Percentiles rank a stretch among this genome's conserved stretches.
These are phyloP conservation scores for Asarcornis scutulata DNA, from an alignment of 2,113 vertebrate species.

Conservation along the genomic window DNA sequence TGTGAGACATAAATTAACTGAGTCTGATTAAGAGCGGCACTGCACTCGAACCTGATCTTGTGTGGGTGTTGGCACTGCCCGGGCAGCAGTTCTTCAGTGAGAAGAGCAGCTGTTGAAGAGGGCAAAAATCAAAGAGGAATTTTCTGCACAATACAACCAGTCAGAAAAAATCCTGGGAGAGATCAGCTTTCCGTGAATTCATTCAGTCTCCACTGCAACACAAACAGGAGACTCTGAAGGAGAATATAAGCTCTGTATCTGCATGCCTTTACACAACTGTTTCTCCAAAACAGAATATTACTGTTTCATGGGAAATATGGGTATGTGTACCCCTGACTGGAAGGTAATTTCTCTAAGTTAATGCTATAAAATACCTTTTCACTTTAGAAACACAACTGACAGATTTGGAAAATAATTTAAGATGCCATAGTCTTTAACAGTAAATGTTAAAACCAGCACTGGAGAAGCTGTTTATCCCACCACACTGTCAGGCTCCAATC, in stretches of 20 bases:
- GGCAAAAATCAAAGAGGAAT: slow-evolving; percentile 27
- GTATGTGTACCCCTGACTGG: fast-evolving
- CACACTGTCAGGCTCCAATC: neutral
- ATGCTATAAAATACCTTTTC: neutral
- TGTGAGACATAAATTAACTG: neutral
- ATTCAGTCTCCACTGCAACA: neutral
- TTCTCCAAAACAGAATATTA: neutral
- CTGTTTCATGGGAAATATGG: fast-evolving
- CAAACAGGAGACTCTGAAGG: neutral
- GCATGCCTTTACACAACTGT: neutral
- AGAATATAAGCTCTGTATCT: neutral
- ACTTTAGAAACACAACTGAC: neutral
- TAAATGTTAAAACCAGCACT: neutral
- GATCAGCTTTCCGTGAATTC: neutral
- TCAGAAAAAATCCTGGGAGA: neutral
- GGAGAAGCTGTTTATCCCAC: slow-evolving; percentile 27
- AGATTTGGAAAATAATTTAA: neutral
- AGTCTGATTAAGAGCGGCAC: neutral
- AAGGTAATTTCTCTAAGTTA: neutral
- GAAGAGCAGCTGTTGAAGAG: slow-evolving; percentile 18
- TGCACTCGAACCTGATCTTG: neutral
- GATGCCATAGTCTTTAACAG: neutral
- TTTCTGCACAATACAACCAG: neutral
- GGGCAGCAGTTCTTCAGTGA: neutral
- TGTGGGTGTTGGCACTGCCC: neutral